Evolutionary conservation across 2,888 invertebrate species (phyloP).

Genomic region (Drosophila anomalata): DNA sequence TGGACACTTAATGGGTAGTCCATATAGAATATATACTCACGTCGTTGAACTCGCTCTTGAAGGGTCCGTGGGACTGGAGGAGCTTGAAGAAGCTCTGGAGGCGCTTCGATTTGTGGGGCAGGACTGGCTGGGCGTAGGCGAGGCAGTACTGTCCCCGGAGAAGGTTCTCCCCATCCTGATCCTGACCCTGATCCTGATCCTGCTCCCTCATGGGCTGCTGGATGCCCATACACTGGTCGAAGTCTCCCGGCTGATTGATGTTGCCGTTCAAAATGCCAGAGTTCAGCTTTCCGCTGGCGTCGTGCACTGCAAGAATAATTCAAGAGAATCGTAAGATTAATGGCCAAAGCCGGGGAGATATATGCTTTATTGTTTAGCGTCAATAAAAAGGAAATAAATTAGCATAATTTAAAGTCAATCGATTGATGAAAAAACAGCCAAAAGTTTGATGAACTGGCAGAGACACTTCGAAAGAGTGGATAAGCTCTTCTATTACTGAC

Average conservation of each 20-base stretch:
- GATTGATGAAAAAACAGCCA: neutral
- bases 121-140: conserved; percentile 86
- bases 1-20: neutral
- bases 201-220: conserved; percentile 45
- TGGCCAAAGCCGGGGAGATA: neutral
- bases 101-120: conserved; percentile 84
- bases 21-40: conserved; percentile 84
- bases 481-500: neutral
- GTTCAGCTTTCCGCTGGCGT: conserved; percentile 87
- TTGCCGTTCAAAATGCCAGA: conserved; percentile 88
- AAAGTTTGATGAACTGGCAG: neutral
- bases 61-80: conserved; percentile 87
- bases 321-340: neutral
- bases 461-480: neutral
- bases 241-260: conserved; percentile 88
- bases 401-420: conserved; percentile 5
- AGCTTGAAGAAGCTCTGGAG: conserved; percentile 84
- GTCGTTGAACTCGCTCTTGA: conserved; percentile 87
- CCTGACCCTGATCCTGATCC: conserved; percentile 15
- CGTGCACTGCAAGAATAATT: conserved; percentile 85
- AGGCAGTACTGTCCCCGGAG: conserved; percentile 87
- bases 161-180: conserved; percentile 22
- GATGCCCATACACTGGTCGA: conserved; percentile 82
- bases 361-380: neutral
- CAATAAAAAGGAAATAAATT: conserved; percentile 17